Evolutionary conservation across 2,797 vertebrate species (phyloP).

Genomic region (Lutjanus campechanus): DNA sequence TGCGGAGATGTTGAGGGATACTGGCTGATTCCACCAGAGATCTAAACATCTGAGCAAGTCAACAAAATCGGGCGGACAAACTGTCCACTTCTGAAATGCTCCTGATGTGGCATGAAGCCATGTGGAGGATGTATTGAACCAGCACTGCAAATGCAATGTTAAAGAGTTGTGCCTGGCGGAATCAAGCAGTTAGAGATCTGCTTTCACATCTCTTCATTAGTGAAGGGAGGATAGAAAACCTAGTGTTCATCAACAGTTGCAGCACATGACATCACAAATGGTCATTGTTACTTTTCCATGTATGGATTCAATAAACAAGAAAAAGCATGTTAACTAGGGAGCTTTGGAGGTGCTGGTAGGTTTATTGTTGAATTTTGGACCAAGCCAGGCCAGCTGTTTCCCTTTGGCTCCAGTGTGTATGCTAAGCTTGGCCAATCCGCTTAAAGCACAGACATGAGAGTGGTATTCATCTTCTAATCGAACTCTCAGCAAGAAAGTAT

Average conservation of each 20-base stretch:
- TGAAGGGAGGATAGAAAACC: neutral
- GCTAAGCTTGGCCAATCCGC: neutral
- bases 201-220: neutral
- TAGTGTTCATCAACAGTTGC: neutral
- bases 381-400: neutral
- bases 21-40: too few species aligned
- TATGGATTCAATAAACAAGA: neutral
- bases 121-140: too few species aligned
- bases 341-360: neutral
- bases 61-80: too few species aligned
- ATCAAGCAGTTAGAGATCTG: neutral
- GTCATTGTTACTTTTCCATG: neutral
- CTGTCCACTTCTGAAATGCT: too few species aligned
- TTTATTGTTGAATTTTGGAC: too few species aligned
- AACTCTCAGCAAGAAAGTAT: neutral
- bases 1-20: slow-evolving; percentile 1
- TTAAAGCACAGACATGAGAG: neutral
- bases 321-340: neutral
- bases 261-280: neutral
- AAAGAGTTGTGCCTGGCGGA: too few species aligned
- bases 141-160: too few species aligned
- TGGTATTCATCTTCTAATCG: neutral
- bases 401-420: neutral
- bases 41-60: too few species aligned
- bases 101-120: too few species aligned